A percentile compares a stretch with the other conserved stretches of the same genome.
These are phyloP conservation scores for Bhutanitis thaidina DNA, from an alignment of 2,888 invertebrate species.

Conservation along the genomic window DNA sequence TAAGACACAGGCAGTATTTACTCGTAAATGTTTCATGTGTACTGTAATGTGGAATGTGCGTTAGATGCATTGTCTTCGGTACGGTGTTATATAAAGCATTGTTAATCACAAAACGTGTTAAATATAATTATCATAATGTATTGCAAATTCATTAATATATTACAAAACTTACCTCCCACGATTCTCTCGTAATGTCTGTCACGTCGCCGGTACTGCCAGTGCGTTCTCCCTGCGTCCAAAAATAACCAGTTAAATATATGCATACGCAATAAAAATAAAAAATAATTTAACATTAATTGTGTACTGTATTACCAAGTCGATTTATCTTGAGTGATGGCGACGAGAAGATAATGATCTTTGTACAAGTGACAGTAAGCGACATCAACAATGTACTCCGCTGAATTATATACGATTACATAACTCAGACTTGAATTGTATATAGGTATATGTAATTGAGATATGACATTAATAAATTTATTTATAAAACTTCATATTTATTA, in stretches of 20 bases:
- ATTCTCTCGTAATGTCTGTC: constrained; percentile 90
- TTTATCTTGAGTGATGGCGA: constrained; percentile 28
- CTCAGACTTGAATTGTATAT: neutral
- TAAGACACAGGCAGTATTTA: too few species aligned
- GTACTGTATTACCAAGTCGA: neutral
- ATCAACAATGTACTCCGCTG: constrained; percentile 22
- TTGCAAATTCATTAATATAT: constrained; percentile 4
- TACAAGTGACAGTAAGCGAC: constrained; percentile 25
- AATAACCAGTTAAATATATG: constrained; percentile 2
- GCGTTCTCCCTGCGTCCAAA: constrained; percentile 64
- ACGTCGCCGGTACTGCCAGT: constrained; percentile 86
- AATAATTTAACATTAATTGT: constrained; percentile 1
- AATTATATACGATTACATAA: constrained; percentile 14
- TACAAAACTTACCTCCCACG: constrained; percentile 91
- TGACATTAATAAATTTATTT: too few species aligned
- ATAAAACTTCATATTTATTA: too few species aligned
- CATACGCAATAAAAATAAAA: neutral
- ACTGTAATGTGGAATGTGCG: constrained; percentile 67
- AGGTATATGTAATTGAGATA: too few species aligned
- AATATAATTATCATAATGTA: neutral
- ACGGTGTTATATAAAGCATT: constrained; percentile 51
- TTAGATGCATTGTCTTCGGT: constrained; percentile 47
- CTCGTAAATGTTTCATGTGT: constrained; percentile 52
- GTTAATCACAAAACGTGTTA: constrained; percentile 46
- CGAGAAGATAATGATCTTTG: constrained; percentile 34